Conservation (phyloP, 2,113 vertebrate species). For the Brachyhypopomus occidentalis region DNA sequence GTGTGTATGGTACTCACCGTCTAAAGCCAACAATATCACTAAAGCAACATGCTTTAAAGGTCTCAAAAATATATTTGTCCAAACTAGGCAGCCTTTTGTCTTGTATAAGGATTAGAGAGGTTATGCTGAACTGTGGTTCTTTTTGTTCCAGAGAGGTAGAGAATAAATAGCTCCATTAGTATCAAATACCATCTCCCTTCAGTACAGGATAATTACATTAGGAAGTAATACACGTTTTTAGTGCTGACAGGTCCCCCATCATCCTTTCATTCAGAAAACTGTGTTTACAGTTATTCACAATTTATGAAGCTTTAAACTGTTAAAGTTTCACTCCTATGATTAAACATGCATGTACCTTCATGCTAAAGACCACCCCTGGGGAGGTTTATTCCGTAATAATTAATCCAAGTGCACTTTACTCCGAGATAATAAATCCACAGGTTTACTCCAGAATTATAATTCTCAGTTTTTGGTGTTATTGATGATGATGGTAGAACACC, state of each 20-base stretch:
- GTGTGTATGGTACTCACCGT: slow-evolving; percentile 2
- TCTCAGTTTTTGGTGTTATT: too few relatives aligned
- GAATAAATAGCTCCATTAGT: slow-evolving; percentile 51
- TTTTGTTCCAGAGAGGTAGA: slow-evolving; percentile 53
- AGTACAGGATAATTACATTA: slow-evolving; percentile 60
- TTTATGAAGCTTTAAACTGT: slow-evolving; percentile 46
- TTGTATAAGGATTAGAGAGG: slow-evolving; percentile 34
- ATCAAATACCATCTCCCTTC: slow-evolving; percentile 32
- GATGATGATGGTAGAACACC: too few relatives aligned
- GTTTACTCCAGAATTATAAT: too few relatives aligned
- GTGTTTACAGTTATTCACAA: slow-evolving; percentile 26
- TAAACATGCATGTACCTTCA: slow-evolving; percentile 11
- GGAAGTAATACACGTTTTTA: slow-evolving; percentile 38
- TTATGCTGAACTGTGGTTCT: slow-evolving; percentile 51
- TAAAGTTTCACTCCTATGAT: slow-evolving; percentile 25
- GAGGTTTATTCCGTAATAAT: not conserved
- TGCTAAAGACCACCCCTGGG: not conserved
- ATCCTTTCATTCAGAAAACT: slow-evolving; percentile 1
- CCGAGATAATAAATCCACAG: too few relatives aligned
- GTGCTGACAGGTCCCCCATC: not conserved
- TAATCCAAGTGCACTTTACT: not conserved
- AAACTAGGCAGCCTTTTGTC: slow-evolving; percentile 22
- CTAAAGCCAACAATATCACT: slow-evolving; percentile 19
- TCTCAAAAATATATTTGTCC: not conserved
- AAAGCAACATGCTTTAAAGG: slow-evolving; percentile 22